Conservation (phyloP, 2,888 invertebrate genomes). For the Cheilosia scutellata region DNA sequence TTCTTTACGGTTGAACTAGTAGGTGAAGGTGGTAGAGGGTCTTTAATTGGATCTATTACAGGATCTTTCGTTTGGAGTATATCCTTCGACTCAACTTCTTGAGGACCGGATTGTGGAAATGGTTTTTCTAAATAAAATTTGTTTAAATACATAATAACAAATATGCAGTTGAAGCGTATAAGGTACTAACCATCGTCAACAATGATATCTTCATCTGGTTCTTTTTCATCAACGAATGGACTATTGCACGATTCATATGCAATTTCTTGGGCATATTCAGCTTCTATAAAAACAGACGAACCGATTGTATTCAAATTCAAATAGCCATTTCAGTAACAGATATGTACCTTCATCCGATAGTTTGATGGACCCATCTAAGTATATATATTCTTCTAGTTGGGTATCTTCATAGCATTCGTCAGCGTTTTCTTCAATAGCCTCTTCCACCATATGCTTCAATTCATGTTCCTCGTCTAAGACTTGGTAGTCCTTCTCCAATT, state of each 20-base stretch:
- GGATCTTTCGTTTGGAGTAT: too few relatives aligned
- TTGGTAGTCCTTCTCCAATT: background rate
- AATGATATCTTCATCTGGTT: too few relatives aligned
- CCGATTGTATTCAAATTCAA: background rate
- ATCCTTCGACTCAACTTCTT: too few relatives aligned
- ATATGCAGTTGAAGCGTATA: too few relatives aligned
- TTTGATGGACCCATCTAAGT: slow-evolving; percentile 5
- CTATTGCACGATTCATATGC: too few relatives aligned
- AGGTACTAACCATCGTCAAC: too few relatives aligned
- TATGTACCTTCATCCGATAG: slow-evolving; percentile 24
- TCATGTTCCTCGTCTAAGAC: slow-evolving; percentile 8
- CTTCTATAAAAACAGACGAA: background rate
- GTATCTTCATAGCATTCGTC: slow-evolving; percentile 15
- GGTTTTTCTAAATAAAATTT: too few relatives aligned
- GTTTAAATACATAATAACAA: too few relatives aligned
- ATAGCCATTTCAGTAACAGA: background rate
- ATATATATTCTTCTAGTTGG: slow-evolving; percentile 41
- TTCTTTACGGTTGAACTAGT: background rate
- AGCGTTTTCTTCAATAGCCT: slow-evolving; percentile 6
- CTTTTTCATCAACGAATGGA: too few relatives aligned
- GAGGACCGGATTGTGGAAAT: too few relatives aligned
- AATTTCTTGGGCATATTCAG: background rate
- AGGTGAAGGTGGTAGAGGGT: too few relatives aligned
- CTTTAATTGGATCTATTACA: too few relatives aligned
- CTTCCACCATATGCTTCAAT: background rate